phyloP scores from a whole-genome alignment of 2,797 vertebrate genomes.

The Poecilia velifera region DNA sequence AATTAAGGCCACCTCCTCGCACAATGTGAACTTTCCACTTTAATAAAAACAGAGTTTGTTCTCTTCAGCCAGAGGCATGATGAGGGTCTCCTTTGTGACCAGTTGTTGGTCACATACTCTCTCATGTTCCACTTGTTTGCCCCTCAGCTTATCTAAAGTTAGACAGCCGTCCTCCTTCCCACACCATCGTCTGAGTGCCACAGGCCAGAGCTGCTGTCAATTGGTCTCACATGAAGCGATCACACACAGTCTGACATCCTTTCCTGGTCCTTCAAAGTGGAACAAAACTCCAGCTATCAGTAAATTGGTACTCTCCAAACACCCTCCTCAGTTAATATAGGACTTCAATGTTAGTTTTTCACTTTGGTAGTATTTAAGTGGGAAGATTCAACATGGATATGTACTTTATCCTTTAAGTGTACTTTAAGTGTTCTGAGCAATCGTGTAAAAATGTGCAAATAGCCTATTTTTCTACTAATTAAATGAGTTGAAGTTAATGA shows the following conservation, averaged over 20 bases:
- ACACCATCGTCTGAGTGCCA: conserved; percentile 29
- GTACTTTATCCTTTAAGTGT: too few species aligned
- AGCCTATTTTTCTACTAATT: background rate
- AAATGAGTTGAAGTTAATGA: background rate
- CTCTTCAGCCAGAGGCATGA: conserved; percentile 25
- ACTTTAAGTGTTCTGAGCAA: too few species aligned
- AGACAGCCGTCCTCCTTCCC: conserved; percentile 26
- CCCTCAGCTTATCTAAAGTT: conserved; percentile 20
- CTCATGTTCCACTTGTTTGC: conserved; percentile 22
- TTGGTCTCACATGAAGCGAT: conserved; percentile 10
- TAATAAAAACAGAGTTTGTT: conserved; percentile 14
- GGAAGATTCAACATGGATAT: background rate
- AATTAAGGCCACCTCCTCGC: conserved; percentile 28
- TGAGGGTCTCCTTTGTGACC: conserved; percentile 21
- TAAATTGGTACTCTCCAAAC: background rate
- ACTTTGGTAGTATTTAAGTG: background rate
- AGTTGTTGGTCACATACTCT: conserved; percentile 17
- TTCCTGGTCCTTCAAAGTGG: conserved; percentile 18
- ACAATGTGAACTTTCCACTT: conserved; percentile 23
- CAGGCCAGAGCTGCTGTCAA: conserved; percentile 29
- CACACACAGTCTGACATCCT: conserved; percentile 19
- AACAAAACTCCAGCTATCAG: conserved; percentile 6
- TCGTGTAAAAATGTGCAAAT: background rate
- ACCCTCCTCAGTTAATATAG: background rate
- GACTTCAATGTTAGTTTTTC: background rate